These are phyloP conservation scores for Todiramphus chloris DNA, from an alignment of 2,113 vertebrate species.

Conservation along the genomic window DNA sequence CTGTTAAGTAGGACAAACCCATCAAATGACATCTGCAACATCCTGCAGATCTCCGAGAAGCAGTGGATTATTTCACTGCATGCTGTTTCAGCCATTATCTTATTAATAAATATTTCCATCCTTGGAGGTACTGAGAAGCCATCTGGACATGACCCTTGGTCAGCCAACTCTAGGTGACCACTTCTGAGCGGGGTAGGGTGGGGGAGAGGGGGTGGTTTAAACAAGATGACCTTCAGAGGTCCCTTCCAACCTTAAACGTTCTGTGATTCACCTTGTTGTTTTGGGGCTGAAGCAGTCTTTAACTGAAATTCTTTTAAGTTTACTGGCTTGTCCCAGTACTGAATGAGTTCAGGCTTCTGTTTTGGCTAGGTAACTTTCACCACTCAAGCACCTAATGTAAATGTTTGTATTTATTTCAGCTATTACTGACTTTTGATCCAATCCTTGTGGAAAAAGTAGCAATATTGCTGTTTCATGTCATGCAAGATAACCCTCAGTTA, in stretches of 20 bases:
- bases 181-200: not conserved
- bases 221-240: not conserved
- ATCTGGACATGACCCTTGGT: not conserved
- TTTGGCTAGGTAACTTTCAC: not conserved
- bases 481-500: conserved; percentile 98
- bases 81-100: not conserved
- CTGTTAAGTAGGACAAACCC: not conserved
- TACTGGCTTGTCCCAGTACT: not conserved
- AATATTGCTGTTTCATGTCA: conserved; percentile 88
- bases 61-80: not conserved
- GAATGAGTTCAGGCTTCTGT: not conserved
- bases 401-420: conserved; percentile 73
- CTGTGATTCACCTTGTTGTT: not conserved
- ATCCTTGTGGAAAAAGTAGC: conserved; percentile 98
- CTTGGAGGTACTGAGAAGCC: not conserved
- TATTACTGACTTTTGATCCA: conserved; percentile 98
- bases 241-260: not conserved
- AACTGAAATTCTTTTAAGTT: not conserved
- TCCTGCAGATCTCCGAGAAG: not conserved
- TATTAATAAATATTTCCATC: not conserved
- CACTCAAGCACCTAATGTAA: not conserved
- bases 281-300: not conserved
- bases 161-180: not conserved
- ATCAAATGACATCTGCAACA: not conserved
- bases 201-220: not conserved